Evolutionary conservation across 2,113 vertebrate species (phyloP).

Genomic region (Litocranius walleri): DNA sequence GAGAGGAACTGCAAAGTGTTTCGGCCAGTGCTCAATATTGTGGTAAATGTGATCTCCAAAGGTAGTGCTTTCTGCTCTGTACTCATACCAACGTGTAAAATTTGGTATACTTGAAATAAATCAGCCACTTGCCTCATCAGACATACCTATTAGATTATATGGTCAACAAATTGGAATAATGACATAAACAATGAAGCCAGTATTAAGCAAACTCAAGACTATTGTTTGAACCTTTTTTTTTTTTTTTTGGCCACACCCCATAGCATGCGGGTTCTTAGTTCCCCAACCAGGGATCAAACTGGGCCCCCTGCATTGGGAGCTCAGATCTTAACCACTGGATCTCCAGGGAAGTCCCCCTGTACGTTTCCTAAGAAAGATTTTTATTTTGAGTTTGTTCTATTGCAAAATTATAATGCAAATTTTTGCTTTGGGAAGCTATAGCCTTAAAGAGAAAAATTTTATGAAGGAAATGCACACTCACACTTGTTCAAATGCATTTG

Average conservation of each 20-base stretch:
- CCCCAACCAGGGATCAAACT: not conserved
- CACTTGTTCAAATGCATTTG: not conserved
- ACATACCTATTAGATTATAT: not conserved
- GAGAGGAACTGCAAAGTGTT: not conserved
- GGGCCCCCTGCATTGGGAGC: not conserved
- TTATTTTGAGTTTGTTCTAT: not conserved
- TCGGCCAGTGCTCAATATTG: not conserved
- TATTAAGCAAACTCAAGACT: not conserved
- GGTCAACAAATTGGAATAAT: not conserved
- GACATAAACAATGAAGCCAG: not conserved
- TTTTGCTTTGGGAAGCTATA: conserved; percentile 9
- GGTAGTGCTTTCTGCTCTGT: not conserved
- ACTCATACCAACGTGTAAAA: not conserved
- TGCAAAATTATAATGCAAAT: not conserved
- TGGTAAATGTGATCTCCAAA: not conserved
- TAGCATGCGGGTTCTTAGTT: not conserved
- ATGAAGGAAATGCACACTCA: not conserved
- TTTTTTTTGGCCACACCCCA: not conserved
- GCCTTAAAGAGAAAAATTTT: not conserved
- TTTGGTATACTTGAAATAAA: not conserved
- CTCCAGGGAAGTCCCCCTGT: not conserved
- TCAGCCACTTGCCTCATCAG: not conserved
- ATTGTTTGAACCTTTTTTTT: not conserved
- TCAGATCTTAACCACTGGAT: not conserved
- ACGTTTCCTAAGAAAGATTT: not conserved